Conservation (phyloP, 2,888 invertebrate species). For the Himalopsyche kuldschensis region DNA sequence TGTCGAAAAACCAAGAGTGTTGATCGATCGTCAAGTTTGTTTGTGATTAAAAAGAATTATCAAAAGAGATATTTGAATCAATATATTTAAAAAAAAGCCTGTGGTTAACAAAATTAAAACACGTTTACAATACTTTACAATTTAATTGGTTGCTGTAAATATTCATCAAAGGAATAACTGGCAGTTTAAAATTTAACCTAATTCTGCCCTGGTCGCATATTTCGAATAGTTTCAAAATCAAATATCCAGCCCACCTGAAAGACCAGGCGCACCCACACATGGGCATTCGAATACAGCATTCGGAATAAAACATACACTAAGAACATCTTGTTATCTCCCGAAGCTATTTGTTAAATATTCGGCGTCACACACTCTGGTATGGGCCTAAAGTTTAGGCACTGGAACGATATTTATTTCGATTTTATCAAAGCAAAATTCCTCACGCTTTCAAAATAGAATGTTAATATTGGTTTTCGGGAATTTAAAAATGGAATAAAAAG, state of each 20-base stretch:
- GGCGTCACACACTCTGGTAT: neutral
- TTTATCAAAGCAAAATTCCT: neutral
- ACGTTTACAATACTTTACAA: too few relatives aligned
- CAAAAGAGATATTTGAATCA: too few relatives aligned
- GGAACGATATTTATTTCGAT: neutral
- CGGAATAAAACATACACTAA: neutral
- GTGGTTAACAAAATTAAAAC: too few relatives aligned
- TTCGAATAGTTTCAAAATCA: neutral
- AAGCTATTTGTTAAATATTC: neutral
- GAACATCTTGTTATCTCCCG: neutral
- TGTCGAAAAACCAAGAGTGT: too few relatives aligned
- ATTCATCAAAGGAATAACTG: neutral
- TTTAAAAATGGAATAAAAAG: neutral
- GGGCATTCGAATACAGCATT: neutral
- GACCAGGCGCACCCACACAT: neutral
- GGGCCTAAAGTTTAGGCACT: neutral
- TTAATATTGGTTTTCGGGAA: neutral
- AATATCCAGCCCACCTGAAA: neutral
- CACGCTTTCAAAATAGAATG: neutral
- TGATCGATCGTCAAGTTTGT: too few relatives aligned
- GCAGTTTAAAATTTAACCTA: neutral
- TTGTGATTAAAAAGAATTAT: too few relatives aligned
- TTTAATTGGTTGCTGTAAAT: too few relatives aligned
- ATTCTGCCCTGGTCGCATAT: neutral
- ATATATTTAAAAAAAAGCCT: too few relatives aligned